Evolutionary conservation across 2,888 invertebrate species (phyloP).

Genomic region (Lomographa bimaculata): DNA sequence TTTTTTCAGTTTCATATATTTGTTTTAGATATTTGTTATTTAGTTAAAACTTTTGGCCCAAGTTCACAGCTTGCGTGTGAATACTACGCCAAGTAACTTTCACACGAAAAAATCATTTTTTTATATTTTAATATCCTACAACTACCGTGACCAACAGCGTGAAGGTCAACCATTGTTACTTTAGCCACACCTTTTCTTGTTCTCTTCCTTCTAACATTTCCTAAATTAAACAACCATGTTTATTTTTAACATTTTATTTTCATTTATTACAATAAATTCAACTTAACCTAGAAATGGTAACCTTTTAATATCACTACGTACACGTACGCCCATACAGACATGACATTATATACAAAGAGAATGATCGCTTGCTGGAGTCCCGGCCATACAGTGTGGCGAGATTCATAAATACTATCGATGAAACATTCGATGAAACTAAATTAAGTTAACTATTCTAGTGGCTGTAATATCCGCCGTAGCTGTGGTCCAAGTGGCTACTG

Average conservation of each 20-base stretch:
- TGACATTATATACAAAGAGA: constrained; percentile 73
- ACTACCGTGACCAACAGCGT: constrained; percentile 32
- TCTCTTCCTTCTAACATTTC: constrained; percentile 39
- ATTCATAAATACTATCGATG: constrained; percentile 60
- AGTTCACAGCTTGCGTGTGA: constrained; percentile 17
- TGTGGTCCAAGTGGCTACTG: constrained; percentile 34
- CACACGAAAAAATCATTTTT: constrained; percentile 28
- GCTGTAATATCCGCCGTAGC: constrained; percentile 54
- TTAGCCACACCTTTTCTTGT: constrained; percentile 42
- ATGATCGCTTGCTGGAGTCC: constrained; percentile 70
- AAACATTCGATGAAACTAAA: constrained; percentile 56
- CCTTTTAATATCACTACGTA: constrained; percentile 77
- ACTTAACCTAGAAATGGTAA: constrained; percentile 78
- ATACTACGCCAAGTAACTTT: constrained; percentile 16
- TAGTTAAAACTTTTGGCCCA: too few relatives aligned
- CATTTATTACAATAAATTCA: constrained; percentile 66
- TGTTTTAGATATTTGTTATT: too few relatives aligned
- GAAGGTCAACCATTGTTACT: constrained; percentile 63
- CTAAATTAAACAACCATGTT: constrained; percentile 46
- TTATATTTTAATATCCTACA: constrained; percentile 42
- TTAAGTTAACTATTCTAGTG: constrained; percentile 59
- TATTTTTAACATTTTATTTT: constrained; percentile 57
- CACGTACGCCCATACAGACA: constrained; percentile 73
- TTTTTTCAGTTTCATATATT: too few relatives aligned
- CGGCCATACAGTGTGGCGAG: constrained; percentile 66